Evolutionary conservation across 2,797 vertebrate species (phyloP).

Genomic region (Podarcis lilfordi): DNA sequence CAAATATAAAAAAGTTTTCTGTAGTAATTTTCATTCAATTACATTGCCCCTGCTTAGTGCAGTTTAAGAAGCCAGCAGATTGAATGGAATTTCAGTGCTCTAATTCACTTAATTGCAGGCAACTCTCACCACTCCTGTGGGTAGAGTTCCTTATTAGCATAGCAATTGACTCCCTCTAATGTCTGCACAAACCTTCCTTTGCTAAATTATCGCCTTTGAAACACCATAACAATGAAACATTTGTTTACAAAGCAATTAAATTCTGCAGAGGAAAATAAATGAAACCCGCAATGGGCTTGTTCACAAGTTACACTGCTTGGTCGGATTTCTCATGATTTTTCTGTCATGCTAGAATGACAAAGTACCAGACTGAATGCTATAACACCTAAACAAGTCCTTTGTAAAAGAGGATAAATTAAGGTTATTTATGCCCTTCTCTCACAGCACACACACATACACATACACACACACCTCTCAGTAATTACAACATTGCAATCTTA

Average conservation of each 20-base stretch:
- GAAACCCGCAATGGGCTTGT: constrained; percentile 28
- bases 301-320: constrained; percentile 25
- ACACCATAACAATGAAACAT: constrained; percentile 30
- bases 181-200: constrained; percentile 26
- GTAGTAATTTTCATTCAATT: constrained; percentile 31
- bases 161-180: constrained; percentile 43
- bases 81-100: constrained; percentile 38
- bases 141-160: constrained; percentile 46
- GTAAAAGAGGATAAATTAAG: not conserved
- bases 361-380: not conserved
- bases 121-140: constrained; percentile 43
- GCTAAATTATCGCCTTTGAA: constrained; percentile 38
- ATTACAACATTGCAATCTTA: not conserved
- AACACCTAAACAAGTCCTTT: not conserved
- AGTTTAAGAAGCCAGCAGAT: constrained; percentile 29
- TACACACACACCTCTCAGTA: too few species aligned
- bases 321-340: not conserved
- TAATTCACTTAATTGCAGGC: constrained; percentile 42
- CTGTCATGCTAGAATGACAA: not conserved
- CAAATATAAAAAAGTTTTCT: not conserved
- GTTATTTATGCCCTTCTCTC: not conserved
- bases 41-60: not conserved
- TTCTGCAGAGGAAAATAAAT: constrained; percentile 13
- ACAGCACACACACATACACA: not conserved
- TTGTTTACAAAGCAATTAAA: constrained; percentile 41